phyloP scores from a whole-genome alignment of 1,140 invertebrate species.

The Calephelis virginiensis region DNA sequence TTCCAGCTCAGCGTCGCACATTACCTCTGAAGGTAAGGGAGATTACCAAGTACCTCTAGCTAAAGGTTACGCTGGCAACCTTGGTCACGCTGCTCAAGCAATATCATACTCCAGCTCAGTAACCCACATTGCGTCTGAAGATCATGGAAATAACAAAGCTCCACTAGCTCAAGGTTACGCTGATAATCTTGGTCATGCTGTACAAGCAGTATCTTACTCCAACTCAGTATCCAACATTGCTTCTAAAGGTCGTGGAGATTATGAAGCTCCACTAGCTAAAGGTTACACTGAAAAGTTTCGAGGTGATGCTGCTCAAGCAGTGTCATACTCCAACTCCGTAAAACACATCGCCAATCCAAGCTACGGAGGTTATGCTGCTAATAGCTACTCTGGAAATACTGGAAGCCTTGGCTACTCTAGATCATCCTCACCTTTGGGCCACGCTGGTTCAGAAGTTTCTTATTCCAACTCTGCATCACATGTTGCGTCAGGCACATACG shows the following conservation, averaged over 20 bases:
- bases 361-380: too few relatives aligned
- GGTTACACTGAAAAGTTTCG: not conserved
- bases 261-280: not conserved
- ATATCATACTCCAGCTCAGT: slow-evolving; percentile 19
- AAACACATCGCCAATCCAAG: too few relatives aligned
- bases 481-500: not conserved
- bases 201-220: slow-evolving; percentile 15
- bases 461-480: not conserved
- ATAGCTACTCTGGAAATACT: not conserved
- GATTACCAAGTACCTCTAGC: not conserved
- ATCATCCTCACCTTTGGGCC: too few relatives aligned
- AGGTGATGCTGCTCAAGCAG: not conserved
- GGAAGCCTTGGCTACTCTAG: not conserved
- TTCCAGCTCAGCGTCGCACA: slow-evolving; percentile 27
- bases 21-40: slow-evolving; percentile 24
- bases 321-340: too few relatives aligned
- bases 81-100: slow-evolving; percentile 29
- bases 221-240: slow-evolving; percentile 30
- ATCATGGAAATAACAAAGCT: not conserved
- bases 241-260: slow-evolving; percentile 21
- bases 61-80: not conserved
- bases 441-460: not conserved
- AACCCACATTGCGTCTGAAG: slow-evolving; percentile 28
- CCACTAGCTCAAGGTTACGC: not conserved
- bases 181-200: slow-evolving; percentile 23